Evolutionary conservation across 2,888 invertebrate species (phyloP), one percentile per base, ranked within the genome.

Genomic region (Nowickia ferox): DNA sequence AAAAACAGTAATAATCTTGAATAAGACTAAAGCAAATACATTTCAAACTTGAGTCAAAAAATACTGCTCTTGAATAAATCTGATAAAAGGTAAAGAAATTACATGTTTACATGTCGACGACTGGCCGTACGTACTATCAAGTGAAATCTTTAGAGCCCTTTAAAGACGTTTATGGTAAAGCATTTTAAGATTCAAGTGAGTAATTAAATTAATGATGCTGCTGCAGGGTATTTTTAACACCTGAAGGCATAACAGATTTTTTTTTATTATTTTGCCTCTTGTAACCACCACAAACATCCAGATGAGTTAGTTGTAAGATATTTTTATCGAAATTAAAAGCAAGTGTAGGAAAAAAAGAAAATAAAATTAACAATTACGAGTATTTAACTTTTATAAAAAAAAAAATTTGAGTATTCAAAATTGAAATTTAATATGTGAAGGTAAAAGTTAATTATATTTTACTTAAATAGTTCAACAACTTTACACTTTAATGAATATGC

Each of bases 191-290:
- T 38, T 46, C 42, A 51, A 55, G 51, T 53, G 6, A 65, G 65
- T 38, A 55, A 42, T 53, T 42, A 9, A 22, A 9, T 65, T 53
- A 75, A 65, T 66, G 65, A 53, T 69, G 40, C 40, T 53, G 30
- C n/a, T 48, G 4, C 46, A 51, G n/a, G 1, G 51, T 22, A 61
- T 13, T 30, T 30, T 30, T 59, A 68, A 46, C 77, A 68, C 40
- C 66, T 78, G 46, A 69, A 77, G 77, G 48, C 59, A 68, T 66
- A 48, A 46, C 22, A 59, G 40, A 48, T 69, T 40, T 8, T 40
- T 8, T 11, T 13, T 59, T 17, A 2, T 65, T 9, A 13, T 55
- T n/a, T 65, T 48, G 9, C 30, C 11, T 17, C 38, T 55, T 55
- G 22, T 17, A 22, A 1, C 0, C 40, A 61, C 2, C 30, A 66